Percentiles rank a stretch among this genome's conserved stretches.
phyloP scores from a whole-genome alignment of 1,140 invertebrate genomes.

The Calliphora vicina region DNA sequence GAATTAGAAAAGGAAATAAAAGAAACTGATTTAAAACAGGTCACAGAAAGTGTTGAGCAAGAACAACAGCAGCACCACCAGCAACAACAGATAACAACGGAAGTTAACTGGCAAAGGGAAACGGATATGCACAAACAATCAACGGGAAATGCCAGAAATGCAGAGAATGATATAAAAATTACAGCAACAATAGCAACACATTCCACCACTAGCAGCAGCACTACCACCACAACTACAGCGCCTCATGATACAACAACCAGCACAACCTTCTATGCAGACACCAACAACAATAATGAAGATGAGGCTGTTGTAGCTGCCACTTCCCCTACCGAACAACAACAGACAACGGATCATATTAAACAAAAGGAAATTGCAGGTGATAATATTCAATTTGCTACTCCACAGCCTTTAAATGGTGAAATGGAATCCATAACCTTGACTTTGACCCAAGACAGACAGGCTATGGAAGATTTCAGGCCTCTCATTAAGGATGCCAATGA shows the following conservation, averaged over 20 bases:
- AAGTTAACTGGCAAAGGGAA: conserved; percentile 6
- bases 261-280: background rate
- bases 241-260: background rate
- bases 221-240: background rate
- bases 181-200: conserved; percentile 3
- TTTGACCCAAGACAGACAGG: background rate
- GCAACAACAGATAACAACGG: conserved; percentile 17
- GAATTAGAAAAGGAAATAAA: background rate
- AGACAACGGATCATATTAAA: background rate
- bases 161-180: background rate
- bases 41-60: background rate
- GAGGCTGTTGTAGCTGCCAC: background rate
- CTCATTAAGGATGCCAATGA: conserved; percentile 50
- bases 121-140: conserved; percentile 27
- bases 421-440: background rate
- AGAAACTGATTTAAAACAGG: background rate
- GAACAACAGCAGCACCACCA: conserved; percentile 14
- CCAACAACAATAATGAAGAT: background rate
- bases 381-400: background rate
- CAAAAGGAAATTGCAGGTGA: background rate
- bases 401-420: background rate
- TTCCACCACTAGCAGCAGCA: background rate
- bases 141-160: background rate
- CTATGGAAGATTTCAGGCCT: conserved; percentile 57
- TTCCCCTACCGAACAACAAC: background rate